These are phyloP conservation scores for Aplysina aerophoba DNA, from an alignment of 37 sponge, comb jelly and placozoan species.

Conservation along the genomic window DNA sequence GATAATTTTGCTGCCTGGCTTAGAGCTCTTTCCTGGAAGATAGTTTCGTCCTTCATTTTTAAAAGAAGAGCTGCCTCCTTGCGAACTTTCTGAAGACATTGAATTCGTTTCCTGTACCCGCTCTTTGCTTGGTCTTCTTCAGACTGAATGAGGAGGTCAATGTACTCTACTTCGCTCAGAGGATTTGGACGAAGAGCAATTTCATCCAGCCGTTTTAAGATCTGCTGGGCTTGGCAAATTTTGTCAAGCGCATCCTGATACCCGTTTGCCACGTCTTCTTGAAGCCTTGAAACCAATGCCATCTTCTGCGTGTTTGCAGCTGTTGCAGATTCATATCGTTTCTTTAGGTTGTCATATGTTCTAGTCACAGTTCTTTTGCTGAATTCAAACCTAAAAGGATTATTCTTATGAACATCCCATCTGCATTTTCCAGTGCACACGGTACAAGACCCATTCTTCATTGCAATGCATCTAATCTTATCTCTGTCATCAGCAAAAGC, in stretches of 20 bases:
- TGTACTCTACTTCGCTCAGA: not conserved
- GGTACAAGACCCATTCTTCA: constrained; percentile 47
- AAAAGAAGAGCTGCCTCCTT: not conserved
- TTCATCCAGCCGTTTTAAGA: constrained; percentile 49
- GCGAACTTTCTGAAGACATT: constrained; percentile 19
- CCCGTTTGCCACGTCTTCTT: not conserved
- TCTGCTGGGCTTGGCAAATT: constrained; percentile 19
- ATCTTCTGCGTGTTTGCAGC: constrained; percentile 15
- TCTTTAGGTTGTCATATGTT: constrained; percentile 57
- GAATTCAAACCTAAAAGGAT: constrained; percentile 66
- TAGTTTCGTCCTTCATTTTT: not conserved
- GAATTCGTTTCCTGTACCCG: not conserved
- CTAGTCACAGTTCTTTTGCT: constrained; percentile 31
- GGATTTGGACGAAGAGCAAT: constrained; percentile 68
- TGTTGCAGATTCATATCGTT: constrained; percentile 44
- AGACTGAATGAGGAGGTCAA: constrained; percentile 3
- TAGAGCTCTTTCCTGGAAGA: constrained; percentile 35
- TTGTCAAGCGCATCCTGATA: constrained; percentile 21
- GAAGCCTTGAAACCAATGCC: constrained; percentile 36
- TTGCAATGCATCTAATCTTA: constrained; percentile 69
- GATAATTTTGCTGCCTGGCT: constrained; percentile 48
- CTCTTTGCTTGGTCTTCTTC: constrained; percentile 7
- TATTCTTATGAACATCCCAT: constrained; percentile 69
- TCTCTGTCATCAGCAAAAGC: constrained; percentile 52
- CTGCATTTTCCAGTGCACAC: constrained; percentile 65